Evolutionary conservation across 2,113 vertebrate genomes (phyloP).

Genomic region (Macaca fascicularis): T2T-MFA8v1.1 NC_088375.1:30910001-30910500

Average conservation of each 20-base stretch:
- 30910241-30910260: background rate
- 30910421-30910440: background rate
- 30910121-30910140: background rate
- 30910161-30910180: background rate
- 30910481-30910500: background rate
- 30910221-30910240: background rate
- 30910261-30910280: background rate
- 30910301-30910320: background rate
- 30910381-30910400: background rate
- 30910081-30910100: background rate
- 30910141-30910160: slow-evolving; percentile 10
- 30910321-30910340: background rate
- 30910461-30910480: background rate
- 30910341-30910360: background rate
- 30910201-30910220: background rate
- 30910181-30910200: background rate
- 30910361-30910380: background rate
- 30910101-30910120: background rate
- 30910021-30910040: slow-evolving; percentile 17
- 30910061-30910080: slow-evolving; percentile 18
- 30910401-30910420: background rate
- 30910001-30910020: background rate
- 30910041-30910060: background rate
- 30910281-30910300: background rate
- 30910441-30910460: background rate